Evolutionary conservation across 2,797 vertebrate species (phyloP).

Genomic region (Dryobates pubescens): DNA sequence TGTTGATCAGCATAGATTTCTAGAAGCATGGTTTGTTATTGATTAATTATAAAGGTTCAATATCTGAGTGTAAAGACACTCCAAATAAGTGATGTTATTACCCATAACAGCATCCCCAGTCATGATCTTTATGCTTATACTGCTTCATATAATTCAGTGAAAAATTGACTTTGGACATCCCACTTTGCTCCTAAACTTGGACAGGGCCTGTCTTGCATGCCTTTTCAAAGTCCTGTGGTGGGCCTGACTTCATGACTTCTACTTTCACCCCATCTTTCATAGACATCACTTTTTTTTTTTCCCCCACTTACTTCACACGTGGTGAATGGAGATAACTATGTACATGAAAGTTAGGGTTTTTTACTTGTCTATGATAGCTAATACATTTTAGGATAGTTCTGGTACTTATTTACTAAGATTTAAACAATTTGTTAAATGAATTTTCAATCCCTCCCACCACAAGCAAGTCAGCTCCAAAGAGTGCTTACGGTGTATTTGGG

Average conservation of each 20-base stretch:
- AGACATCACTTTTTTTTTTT: conserved; percentile 60
- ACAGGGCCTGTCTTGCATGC: conserved; percentile 74
- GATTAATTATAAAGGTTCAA: conserved; percentile 70
- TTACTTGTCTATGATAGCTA: conserved; percentile 78
- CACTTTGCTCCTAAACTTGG: conserved; percentile 70
- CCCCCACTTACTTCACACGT: conserved; percentile 72
- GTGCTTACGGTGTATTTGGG: conserved; percentile 61
- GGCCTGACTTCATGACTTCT: conserved; percentile 68
- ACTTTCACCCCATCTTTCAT: conserved; percentile 66
- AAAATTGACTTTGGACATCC: conserved; percentile 70
- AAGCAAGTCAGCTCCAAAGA: conserved; percentile 68
- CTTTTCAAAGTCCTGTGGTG: conserved; percentile 77
- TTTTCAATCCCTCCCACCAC: conserved; percentile 53
- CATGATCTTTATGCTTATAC: conserved; percentile 71
- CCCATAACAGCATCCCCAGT: conserved; percentile 58
- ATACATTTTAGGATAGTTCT: conserved; percentile 76
- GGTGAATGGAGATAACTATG: conserved; percentile 79
- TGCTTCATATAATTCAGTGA: conserved; percentile 71
- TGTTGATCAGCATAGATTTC: conserved; percentile 75
- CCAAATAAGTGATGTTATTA: conserved; percentile 66
- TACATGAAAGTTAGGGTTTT: conserved; percentile 74
- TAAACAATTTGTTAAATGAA: conserved; percentile 75
- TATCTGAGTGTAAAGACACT: conserved; percentile 69
- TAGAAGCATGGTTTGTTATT: conserved; percentile 76
- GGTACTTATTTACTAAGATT: conserved; percentile 73